phyloP scores from a whole-genome alignment of 2,113 vertebrate species.

The Phainopepla nitens region DNA sequence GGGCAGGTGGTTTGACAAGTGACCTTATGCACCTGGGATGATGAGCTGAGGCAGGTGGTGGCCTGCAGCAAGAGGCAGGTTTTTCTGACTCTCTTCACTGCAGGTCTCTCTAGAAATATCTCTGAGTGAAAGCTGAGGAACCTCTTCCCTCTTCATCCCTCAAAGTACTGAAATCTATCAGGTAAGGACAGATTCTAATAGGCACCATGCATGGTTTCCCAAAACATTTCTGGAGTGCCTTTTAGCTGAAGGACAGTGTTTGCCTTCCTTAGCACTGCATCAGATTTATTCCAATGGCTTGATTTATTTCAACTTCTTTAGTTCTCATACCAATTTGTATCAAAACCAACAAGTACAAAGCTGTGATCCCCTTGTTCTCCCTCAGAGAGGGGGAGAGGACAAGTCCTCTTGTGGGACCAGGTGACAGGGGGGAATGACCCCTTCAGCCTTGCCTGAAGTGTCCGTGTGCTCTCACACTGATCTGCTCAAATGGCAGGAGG shows the following conservation, averaged over 20 bases:
- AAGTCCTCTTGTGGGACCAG: neutral
- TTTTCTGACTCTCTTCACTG: neutral
- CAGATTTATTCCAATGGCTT: neutral
- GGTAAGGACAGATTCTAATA: neutral
- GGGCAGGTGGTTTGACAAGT: neutral
- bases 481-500: neutral
- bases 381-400: neutral
- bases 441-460: neutral
- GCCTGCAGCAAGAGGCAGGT: neutral
- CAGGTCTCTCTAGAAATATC: neutral
- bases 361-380: neutral
- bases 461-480: rapidly evolving
- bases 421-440: neutral
- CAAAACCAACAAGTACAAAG: neutral
- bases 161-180: neutral
- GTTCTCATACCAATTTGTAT: neutral
- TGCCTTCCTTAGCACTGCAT: neutral
- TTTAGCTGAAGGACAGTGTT: neutral
- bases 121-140: neutral
- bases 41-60: neutral
- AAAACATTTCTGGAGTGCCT: neutral
- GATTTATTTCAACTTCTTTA: neutral
- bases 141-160: neutral
- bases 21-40: neutral
- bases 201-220: rapidly evolving